phyloP scores from a whole-genome alignment of 2,888 invertebrate genomes.

The Anodontia alba region DNA sequence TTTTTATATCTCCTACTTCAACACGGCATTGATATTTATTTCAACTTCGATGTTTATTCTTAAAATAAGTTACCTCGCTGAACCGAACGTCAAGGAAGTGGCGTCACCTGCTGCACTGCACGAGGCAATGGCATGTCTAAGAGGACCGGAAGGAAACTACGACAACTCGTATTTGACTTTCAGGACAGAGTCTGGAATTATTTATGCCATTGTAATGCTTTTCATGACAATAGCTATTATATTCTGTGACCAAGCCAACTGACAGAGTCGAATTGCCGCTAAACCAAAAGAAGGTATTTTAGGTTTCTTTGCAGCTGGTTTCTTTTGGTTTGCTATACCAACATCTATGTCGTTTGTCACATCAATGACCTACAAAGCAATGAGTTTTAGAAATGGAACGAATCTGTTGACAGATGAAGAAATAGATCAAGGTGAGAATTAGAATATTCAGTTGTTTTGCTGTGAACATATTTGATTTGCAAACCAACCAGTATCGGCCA shows the following conservation, averaged over 20 bases:
- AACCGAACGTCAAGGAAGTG: constrained; percentile 52
- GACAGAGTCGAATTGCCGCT: constrained; percentile 83
- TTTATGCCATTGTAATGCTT: constrained; percentile 71
- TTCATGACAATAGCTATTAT: constrained; percentile 69
- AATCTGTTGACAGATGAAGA: constrained; percentile 58
- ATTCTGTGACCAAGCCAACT: constrained; percentile 80
- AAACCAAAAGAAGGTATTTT: constrained; percentile 79
- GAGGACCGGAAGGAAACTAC: constrained; percentile 69
- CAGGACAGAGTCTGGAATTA: constrained; percentile 70
- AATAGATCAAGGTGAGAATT: constrained; percentile 61
- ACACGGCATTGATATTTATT: constrained; percentile 77
- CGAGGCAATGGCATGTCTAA: constrained; percentile 66
- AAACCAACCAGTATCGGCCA: no score
- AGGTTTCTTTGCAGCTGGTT: constrained; percentile 79
- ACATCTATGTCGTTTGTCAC: constrained; percentile 76
- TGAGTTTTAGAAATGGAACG: constrained; percentile 66
- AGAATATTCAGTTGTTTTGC: no score
- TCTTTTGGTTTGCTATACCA: constrained; percentile 82
- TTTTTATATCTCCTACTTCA: constrained; percentile 82
- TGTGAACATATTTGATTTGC: no score
- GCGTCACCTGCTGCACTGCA: constrained; percentile 64
- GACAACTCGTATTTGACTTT: constrained; percentile 74
- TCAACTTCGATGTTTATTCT: constrained; percentile 72
- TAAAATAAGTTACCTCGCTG: constrained; percentile 65
- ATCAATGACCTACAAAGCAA: constrained; percentile 70